Evolutionary conservation across 2,113 vertebrate species (phyloP), one percentile per base, ranked within the genome.

Genomic region (Dipodomys ordii): DNA sequence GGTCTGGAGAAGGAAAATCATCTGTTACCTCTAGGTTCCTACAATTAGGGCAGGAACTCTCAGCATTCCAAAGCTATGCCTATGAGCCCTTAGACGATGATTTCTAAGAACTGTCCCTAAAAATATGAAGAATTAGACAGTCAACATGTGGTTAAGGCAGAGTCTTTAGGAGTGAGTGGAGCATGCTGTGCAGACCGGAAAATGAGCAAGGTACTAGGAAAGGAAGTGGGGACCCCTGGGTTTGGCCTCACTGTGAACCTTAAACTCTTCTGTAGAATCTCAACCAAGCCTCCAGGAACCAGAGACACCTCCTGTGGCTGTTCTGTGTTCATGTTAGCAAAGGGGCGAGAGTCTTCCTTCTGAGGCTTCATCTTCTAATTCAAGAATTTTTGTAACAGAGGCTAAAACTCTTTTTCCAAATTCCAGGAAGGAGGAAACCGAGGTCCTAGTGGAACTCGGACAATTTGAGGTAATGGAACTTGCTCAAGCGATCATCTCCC

Each of bases 51-150:
- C 5, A 25, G 60, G 73, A 74, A 78, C 53, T 88, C 76, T 95
- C 35, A 69, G 90, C 53, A 60, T 88, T 93, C 62, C 19, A 32
- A 32, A 15, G 7, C 69, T 87, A 19, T 92, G 72, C 73, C 78
- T 84, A 78, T 72, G 27, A 53, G 12, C 65, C 44, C 60, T 87
- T 35, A 30, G 81, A 91, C 78, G 86, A 94, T 94, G 78, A 62
- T 88, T 97, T 97, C 95, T 4, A 30, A 95, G 95, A 97, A 96
- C 69, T 83, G 53, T 74, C 16, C 78, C 81, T 91, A 90, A 85
- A 79, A 92, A 62, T 82, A 90, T 85, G 65, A 96, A 95, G 80
- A 95, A 96, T 90, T 92, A 91, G 53, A 93, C 88, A 82, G 83
- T 84, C 89, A 95, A 80, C 68, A 93, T 1, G 1, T 94, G 91